Evolutionary conservation across 2,797 vertebrate genomes (phyloP).

Genomic region (Chaunax sp.): DNA sequence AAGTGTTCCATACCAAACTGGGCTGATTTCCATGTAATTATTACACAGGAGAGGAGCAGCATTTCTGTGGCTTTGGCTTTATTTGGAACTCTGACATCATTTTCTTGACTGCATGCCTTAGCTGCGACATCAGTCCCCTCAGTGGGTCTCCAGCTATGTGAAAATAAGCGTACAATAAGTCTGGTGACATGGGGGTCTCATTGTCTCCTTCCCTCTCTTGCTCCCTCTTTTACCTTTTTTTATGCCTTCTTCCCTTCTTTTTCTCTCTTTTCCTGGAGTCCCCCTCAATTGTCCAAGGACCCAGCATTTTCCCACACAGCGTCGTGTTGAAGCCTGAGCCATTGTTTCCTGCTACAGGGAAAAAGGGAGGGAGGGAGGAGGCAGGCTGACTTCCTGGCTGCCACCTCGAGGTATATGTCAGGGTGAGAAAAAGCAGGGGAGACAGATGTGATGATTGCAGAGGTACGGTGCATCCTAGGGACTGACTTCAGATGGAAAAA

Average conservation of each 20-base stretch:
- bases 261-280: constrained; percentile 48
- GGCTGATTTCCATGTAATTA: constrained; percentile 24
- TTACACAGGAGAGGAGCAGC: constrained; percentile 27
- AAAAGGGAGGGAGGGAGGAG: constrained; percentile 43
- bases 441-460: constrained; percentile 49
- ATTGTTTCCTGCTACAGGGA: constrained; percentile 73
- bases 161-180: constrained; percentile 59
- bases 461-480: constrained; percentile 16
- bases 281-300: constrained; percentile 47
- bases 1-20: constrained; percentile 3
- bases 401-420: constrained; percentile 39
- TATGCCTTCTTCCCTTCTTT: constrained; percentile 10
- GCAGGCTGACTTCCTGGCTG: constrained; percentile 76
- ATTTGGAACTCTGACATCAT: constrained; percentile 21
- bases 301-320: constrained; percentile 72
- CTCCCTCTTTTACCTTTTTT: constrained; percentile 16
- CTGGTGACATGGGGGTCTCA: constrained; percentile 57
- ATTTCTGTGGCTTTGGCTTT: constrained; percentile 28
- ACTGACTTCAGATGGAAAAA: constrained; percentile 18
- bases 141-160: constrained; percentile 26
- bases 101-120: constrained; percentile 49
- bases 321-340: constrained; percentile 51
- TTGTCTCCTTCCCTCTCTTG: constrained; percentile 40
- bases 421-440: constrained; percentile 59
- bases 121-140: constrained; percentile 55